Evolutionary conservation across 1,140 invertebrate genomes (phyloP).

Genomic region (Bombus sylvicola): DNA sequence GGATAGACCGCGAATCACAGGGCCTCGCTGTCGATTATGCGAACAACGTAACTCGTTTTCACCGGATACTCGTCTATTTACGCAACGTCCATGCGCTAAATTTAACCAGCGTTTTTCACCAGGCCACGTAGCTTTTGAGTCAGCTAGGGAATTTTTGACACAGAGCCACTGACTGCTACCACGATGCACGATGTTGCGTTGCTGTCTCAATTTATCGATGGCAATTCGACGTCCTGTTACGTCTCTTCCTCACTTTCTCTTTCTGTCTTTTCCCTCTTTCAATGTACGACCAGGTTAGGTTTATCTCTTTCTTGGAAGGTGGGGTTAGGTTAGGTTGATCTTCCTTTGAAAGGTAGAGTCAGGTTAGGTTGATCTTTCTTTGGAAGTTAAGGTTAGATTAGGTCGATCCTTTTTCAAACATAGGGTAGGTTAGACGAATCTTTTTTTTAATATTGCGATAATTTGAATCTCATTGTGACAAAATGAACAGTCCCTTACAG

Average conservation of each 20-base stretch:
- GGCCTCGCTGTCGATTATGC: slow-evolving; percentile 24
- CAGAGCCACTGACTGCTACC: slow-evolving; percentile 33
- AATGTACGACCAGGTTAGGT: not conserved
- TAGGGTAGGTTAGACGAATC: too few species aligned
- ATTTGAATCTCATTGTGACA: too few species aligned
- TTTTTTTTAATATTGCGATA: too few species aligned
- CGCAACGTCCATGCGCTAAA: slow-evolving; percentile 11
- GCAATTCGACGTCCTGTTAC: too few species aligned
- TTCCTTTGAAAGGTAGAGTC: not conserved
- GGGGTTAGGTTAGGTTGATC: not conserved
- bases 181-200: slow-evolving; percentile 11
- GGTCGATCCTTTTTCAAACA: too few species aligned
- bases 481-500: too few species aligned
- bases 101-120: slow-evolving; percentile 42
- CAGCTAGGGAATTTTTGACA: slow-evolving; percentile 48
- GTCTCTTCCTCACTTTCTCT: not conserved
- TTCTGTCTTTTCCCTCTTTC: not conserved
- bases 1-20: not conserved
- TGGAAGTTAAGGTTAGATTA: too few species aligned
- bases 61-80: slow-evolving; percentile 27
- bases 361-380: not conserved
- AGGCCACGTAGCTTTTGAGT: slow-evolving; percentile 43
- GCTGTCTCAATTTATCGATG: not conserved
- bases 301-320: not conserved
- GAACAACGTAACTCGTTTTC: not conserved